These are phyloP conservation scores for Leptinotarsa rubiginosa DNA, from an alignment of 2,888 invertebrate genomes.

Conservation along the genomic window DNA sequence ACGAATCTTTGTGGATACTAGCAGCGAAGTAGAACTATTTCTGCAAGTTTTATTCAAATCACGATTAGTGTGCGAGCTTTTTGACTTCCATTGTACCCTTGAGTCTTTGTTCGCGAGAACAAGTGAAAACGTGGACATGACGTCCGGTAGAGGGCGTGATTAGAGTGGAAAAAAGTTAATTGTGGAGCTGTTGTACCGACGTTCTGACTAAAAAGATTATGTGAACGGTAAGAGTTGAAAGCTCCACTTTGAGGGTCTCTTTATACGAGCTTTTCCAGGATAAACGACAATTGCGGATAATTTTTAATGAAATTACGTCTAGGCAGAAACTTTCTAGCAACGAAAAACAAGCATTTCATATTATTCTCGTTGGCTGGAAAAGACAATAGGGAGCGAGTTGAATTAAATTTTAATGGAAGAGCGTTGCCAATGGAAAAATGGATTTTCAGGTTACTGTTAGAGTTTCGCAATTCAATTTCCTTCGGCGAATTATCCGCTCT, in stretches of 20 bases:
- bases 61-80: constrained; percentile 27
- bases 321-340: constrained; percentile 23
- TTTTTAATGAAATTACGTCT: constrained; percentile 44
- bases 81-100: constrained; percentile 26
- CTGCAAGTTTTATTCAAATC: constrained; percentile 4
- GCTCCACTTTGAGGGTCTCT: constrained; percentile 42
- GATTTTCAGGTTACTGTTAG: constrained; percentile 8
- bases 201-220: constrained; percentile 44
- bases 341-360: constrained; percentile 25
- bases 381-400: constrained; percentile 15
- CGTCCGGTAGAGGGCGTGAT: constrained; percentile 44
- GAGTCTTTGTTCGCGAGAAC: constrained; percentile 31
- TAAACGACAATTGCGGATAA: constrained; percentile 42
- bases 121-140: constrained; percentile 43
- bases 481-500: background rate
- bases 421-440: constrained; percentile 2
- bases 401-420: constrained; percentile 7
- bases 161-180: constrained; percentile 42
- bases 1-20: background rate
- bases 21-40: background rate
- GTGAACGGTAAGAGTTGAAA: constrained; percentile 42
- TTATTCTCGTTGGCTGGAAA: constrained; percentile 22
- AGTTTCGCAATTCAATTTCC: constrained; percentile 11
- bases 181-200: constrained; percentile 42
- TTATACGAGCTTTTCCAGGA: constrained; percentile 39